Evolutionary conservation across 2,888 invertebrate species (phyloP), one percentile per base, ranked within the genome.

Genomic region (Spodoptera exigua): DNA sequence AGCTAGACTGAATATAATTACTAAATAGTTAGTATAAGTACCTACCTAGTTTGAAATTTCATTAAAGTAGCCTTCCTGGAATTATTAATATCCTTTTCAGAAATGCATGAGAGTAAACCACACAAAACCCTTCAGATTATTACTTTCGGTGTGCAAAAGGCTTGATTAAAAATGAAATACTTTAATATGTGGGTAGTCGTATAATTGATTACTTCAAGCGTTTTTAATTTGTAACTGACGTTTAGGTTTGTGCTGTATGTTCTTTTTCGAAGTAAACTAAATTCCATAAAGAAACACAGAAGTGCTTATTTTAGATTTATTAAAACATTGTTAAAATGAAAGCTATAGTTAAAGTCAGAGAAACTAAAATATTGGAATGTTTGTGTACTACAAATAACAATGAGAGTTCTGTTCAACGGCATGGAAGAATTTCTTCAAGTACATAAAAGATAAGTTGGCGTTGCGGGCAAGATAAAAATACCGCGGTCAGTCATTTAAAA

Each of bases 381-480:
- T 48, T 49, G 61, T 48, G 40, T 66, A 39, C 37, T 32, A 53
- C 59, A 43, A 36, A 41, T n/a, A 41, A 60, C 70, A 68, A 61
- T 46, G 47, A 51, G 43, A 47, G 36, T 48, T 44, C 44, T 46
- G 47, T 66, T 27, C 52, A 14, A 58, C 35, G 44, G 36, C 48
- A 57, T 51, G 51, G 39, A 45, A 54, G 57, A 65, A 62, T 66
- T 27, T 60, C 53, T 61, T 47, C 16, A 47, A 52, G 64, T 62
- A 67, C 72, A 76, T 63, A 77, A 49, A 52, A 54, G 65, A 71
- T 69, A 66, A 68, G 32, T 53, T 49, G 39, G 63, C 59, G 54
- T 53, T 51, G 36, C 18, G 40, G 39, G 48, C 21, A 34, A 61
- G 70, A 78, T 77, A 78, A 73, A 78, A 76, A 73, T 76, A 73